Base-by-base conservation (phyloP, 2,113 vertebrate species). In the Phaethon lepturus region DNA sequence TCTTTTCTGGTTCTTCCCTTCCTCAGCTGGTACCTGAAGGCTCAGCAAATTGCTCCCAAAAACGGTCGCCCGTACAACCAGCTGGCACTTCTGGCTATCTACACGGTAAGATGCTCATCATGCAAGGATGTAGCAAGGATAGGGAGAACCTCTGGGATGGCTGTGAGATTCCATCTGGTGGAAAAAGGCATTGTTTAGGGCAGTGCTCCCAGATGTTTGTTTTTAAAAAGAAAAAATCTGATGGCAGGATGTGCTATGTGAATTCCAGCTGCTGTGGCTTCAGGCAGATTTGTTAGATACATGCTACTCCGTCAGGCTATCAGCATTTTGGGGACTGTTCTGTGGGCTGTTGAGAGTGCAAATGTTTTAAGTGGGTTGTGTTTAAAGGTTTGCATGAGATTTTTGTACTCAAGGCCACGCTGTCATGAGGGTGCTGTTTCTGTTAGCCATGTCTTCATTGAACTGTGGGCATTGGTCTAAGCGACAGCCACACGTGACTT, bases 21-120 rank as follows among this genome's bases (percentile, higher is more conserved):
- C 66, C 64, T 97, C 78, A 99, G 99, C 96, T 99, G 99, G 99
- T 99, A 99, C 97, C 98, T 99, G 97, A 99, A 99, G 98, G 99
- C 99, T 76, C 99, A 99, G 96, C 99, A 99, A 91, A 99, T 99
- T 90, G 99, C 99, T 89, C 99, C 99, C 19, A 99, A 99, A 97
- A 99, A 99, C 33, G 99, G 99, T 38, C 98, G 99, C 33, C 99
- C 99, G 0, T 99, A 99, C 97, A 99, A 99, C 97, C 99, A 99
- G 97, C 97, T 99, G 94, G 99, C 99, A 4, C 98, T 99, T 44
- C 98, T 99, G 94, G 99, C 99, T 56, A 99, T 99, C 64, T 99
- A 99, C 97, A 99, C 99, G 94, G 99, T 99, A 95, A 99, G 99
- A 72, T 82, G 75, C 23, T 66, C 35, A 3, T 91, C 62, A 1